phyloP scores from a whole-genome alignment of 2,113 vertebrate species.

The Malurus elegans region DNA sequence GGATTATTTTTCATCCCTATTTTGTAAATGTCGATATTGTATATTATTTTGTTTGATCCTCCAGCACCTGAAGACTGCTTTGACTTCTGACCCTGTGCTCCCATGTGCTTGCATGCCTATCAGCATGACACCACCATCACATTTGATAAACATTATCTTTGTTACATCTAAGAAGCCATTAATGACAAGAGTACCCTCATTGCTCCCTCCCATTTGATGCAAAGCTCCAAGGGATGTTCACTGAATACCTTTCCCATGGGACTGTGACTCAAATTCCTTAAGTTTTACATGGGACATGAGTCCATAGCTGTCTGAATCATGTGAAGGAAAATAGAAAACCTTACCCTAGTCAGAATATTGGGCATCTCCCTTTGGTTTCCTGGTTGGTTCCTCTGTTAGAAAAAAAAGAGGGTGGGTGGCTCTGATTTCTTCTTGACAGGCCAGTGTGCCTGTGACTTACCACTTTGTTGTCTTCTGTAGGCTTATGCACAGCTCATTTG shows the following conservation, averaged over 20 bases:
- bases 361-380: not conserved
- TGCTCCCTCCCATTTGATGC: not conserved
- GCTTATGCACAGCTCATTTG: not conserved
- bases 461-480: not conserved
- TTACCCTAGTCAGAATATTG: not conserved
- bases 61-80: not conserved
- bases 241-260: not conserved
- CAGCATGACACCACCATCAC: rapidly evolving
- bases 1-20: not conserved
- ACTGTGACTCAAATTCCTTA: not conserved
- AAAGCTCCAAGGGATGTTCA: not conserved
- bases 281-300: not conserved
- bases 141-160: not conserved
- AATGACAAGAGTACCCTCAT: not conserved
- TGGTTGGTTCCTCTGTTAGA: not conserved
- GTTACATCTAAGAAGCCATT: not conserved
- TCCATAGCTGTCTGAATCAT: not conserved
- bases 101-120: rapidly evolving
- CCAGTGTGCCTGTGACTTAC: not conserved
- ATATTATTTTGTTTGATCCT: not conserved
- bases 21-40: not conserved
- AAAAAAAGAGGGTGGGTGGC: not conserved
- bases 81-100: not conserved
- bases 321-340: not conserved
- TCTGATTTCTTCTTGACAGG: not conserved